Evolutionary conservation across 2,888 invertebrate genomes (phyloP).

Genomic region (Conops quadrifasciatus): DNA sequence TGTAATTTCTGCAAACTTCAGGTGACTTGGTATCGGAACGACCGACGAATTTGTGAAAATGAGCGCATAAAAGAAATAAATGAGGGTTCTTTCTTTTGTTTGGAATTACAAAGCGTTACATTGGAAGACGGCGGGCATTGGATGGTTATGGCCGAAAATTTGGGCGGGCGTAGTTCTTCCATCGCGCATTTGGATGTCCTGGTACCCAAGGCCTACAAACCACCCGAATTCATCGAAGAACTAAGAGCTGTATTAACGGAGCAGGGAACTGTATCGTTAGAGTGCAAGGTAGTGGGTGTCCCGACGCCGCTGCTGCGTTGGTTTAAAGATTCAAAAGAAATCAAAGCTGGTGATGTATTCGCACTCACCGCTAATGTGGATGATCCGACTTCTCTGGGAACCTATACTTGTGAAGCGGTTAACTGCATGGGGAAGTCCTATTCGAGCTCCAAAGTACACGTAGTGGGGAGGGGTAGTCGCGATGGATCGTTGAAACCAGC

Average conservation of each 20-base stretch:
- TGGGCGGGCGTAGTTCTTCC: conserved; percentile 78
- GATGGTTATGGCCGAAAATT: conserved; percentile 84
- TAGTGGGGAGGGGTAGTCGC: conserved; percentile 76
- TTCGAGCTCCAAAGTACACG: conserved; percentile 85
- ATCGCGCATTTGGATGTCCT: conserved; percentile 80
- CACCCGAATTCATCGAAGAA: conserved; percentile 87
- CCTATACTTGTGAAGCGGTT: conserved; percentile 86
- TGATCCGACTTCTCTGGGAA: conserved; percentile 86
- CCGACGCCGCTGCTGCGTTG: conserved; percentile 81
- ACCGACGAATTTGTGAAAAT: conserved; percentile 76
- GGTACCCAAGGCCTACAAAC: conserved; percentile 89
- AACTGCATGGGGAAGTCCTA: conserved; percentile 89
- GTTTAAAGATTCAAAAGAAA: conserved; percentile 87
- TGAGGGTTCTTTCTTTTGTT: conserved; percentile 87
- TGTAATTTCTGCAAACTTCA: conserved; percentile 56
- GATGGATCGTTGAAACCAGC: conserved; percentile 76
- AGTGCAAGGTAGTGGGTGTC: conserved; percentile 92
- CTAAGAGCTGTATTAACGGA: conserved; percentile 84
- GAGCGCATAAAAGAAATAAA: conserved; percentile 80
- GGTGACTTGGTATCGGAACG: conserved; percentile 90
- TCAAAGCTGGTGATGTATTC: conserved; percentile 89
- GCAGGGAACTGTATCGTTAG: conserved; percentile 87
- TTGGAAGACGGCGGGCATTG: conserved; percentile 85
- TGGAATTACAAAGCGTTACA: conserved; percentile 83
- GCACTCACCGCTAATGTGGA: conserved; percentile 84